Base-by-base conservation (phyloP, 2,888 invertebrate genomes). In the Synergus itoensis region DNA sequence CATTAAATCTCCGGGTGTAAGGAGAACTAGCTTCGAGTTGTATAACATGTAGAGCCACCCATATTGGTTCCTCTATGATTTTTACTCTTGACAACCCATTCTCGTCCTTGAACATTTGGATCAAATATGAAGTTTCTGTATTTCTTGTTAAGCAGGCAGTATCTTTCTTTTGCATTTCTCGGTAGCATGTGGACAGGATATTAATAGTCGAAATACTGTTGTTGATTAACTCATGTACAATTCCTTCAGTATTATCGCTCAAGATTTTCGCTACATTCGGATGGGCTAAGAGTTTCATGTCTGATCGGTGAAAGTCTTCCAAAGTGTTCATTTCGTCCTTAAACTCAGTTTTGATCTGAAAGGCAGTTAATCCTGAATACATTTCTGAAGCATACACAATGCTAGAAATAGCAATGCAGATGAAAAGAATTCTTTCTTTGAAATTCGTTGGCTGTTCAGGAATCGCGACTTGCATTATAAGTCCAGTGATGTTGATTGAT, bases 381-480 rank as follows among this genome's bases (percentile, higher is more conserved):
- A 64, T 64, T 64, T 36, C 64, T n/a, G 64, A 64, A 16, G 64
- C 12, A 36, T 11, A 64, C n/a, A 64, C 0, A n/a, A 64, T 64
- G 9, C 64, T 41, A 7, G 40, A 16, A 40, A 64, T 8, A 16
- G 36, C 40, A n/a, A 64, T 9, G 40, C 64, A 64, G n/a, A 36
- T 40, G 28, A 64, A 41, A n/a, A 64, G 16, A n/a, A 64, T 40
- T 64, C n/a, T 36, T 40, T 40, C 40, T n/a, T 64, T 40, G 40
- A 36, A 28, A 40, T 64, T 64, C 40, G 1, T 1, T 62, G 9
- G 21, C 12, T 9, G 21, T 62, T n/a, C 40, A 7, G 16, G 5
- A 4, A 64, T 36, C 1, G 64, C 40, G 16, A 40, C 64, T 64
- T 64, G 64, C 28, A 64, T 36, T n/a, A 64, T n/a, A 8, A 64